A percentile compares a stretch with the other conserved stretches of the same genome.
phyloP scores from a whole-genome alignment of 2,888 invertebrate species.

The Rosalia funebris region DNA sequence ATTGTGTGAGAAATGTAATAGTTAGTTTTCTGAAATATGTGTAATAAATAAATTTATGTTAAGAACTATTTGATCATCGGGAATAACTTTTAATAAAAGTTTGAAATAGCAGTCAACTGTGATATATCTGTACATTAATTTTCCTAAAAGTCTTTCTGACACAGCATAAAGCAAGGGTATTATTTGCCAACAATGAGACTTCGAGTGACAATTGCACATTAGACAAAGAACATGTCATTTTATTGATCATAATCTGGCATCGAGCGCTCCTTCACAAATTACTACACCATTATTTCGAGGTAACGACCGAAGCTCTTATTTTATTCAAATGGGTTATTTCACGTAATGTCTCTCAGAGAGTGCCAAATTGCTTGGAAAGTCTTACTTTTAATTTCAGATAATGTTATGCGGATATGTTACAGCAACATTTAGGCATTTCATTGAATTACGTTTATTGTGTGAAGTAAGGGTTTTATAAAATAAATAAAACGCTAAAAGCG shows the following conservation, averaged over 20 bases:
- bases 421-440: too few relatives aligned
- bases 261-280: conserved; percentile 35
- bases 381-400: conserved; percentile 36
- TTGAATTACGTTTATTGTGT: too few relatives aligned
- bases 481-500: too few relatives aligned
- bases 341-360: conserved; percentile 36
- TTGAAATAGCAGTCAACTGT: too few relatives aligned
- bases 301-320: conserved; percentile 36
- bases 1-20: too few relatives aligned
- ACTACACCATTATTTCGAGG: conserved; percentile 38
- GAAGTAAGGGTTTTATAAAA: too few relatives aligned
- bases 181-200: conserved; percentile 14
- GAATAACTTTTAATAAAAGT: too few relatives aligned
- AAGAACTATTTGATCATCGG: too few relatives aligned
- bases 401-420: conserved; percentile 36
- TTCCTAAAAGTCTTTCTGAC: conserved; percentile 4
- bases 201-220: conserved; percentile 9
- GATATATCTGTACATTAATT: too few relatives aligned
- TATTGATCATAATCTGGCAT: conserved; percentile 41
- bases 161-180: conserved; percentile 3
- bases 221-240: conserved; percentile 40
- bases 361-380: conserved; percentile 41
- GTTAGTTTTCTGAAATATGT: too few relatives aligned
- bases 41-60: too few relatives aligned
- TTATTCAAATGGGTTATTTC: conserved; percentile 44